Conservation (phyloP, 2,113 vertebrate species). For the Ellobius talpinus region DNA sequence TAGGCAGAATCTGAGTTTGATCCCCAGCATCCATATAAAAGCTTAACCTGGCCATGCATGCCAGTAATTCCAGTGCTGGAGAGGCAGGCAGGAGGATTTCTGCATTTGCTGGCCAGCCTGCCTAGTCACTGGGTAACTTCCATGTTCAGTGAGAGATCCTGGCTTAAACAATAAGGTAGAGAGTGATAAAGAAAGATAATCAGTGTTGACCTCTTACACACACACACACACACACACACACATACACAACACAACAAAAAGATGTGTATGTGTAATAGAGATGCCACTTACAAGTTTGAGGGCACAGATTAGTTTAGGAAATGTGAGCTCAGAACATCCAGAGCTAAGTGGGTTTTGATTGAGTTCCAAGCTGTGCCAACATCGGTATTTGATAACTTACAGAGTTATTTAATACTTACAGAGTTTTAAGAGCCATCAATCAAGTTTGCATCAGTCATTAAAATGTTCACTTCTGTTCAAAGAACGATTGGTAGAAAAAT, state of each 20-base stretch:
- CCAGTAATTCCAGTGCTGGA: background rate
- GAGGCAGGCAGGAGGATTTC: background rate
- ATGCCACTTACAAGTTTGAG: conserved; percentile 38
- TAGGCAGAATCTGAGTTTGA: background rate
- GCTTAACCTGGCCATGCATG: background rate
- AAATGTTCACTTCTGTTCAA: conserved; percentile 25
- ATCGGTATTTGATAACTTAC: conserved; percentile 40
- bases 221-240: background rate
- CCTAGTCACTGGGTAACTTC: background rate
- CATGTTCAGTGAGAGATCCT: background rate
- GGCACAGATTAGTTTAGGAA: background rate
- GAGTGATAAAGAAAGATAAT: background rate
- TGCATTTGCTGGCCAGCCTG: too few species aligned
- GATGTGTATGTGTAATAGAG: background rate
- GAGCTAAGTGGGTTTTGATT: background rate
- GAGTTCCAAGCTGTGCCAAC: background rate
- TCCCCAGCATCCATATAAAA: background rate
- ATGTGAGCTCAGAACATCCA: background rate
- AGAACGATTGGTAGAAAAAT: background rate
- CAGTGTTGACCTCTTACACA: background rate
- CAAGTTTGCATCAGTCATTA: background rate
- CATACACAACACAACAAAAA: background rate
- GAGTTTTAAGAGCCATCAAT: background rate
- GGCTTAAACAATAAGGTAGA: background rate
- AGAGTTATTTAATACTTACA: background rate